Conservation (phyloP, 1,140 invertebrate genomes). For the Apis dorsata region DNA sequence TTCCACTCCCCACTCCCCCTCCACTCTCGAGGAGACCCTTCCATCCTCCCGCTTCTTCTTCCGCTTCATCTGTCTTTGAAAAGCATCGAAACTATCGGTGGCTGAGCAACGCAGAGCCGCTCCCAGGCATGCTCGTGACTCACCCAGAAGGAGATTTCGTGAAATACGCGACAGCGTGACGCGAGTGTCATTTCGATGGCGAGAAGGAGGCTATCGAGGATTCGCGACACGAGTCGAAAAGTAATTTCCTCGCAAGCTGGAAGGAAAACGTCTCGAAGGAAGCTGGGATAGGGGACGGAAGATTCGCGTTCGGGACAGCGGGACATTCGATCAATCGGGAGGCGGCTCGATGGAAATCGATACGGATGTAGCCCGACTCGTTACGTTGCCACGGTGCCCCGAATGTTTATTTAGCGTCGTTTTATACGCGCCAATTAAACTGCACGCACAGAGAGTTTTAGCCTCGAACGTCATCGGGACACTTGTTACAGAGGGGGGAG, state of each 20-base stretch:
- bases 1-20: constrained; percentile 12
- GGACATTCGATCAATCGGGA: constrained; percentile 21
- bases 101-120: neutral
- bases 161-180: neutral
- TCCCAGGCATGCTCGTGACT: constrained; percentile 18
- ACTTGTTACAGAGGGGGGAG: constrained; percentile 33
- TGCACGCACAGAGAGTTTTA: constrained; percentile 35
- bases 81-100: constrained; percentile 21
- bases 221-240: neutral
- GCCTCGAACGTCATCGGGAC: constrained; percentile 23
- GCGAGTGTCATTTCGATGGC: neutral
- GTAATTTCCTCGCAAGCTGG: constrained; percentile 4
- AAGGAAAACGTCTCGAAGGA: neutral
- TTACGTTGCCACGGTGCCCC: constrained; percentile 48
- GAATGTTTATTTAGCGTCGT: constrained; percentile 65
- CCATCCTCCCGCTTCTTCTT: constrained; percentile 24
- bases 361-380: constrained; percentile 46
- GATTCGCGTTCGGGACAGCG: constrained; percentile 7
- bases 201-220: neutral
- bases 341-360: constrained; percentile 12
- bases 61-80: constrained; percentile 37
- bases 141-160: neutral
- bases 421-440: constrained; percentile 59
- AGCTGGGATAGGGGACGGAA: no score
- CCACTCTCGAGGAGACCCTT: neutral